Evolutionary conservation across 35 echinoderm and acorn worm species (phyloP).

Genomic region (Strongylocentrotus purpuratus): DNA sequence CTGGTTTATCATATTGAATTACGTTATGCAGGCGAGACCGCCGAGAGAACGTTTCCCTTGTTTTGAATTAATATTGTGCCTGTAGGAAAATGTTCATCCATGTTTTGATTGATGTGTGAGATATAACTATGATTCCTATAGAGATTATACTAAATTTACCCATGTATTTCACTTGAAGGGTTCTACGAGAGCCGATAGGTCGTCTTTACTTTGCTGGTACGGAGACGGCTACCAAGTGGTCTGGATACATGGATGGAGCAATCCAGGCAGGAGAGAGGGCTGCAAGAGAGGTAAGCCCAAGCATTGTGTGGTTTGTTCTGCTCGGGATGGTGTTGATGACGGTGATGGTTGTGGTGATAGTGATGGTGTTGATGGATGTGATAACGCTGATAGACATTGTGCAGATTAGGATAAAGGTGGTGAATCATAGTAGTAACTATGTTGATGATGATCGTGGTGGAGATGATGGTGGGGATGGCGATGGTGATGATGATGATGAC

Average conservation of each 20-base stretch:
- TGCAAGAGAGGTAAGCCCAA: conserved; percentile 53
- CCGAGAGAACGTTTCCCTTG: too few relatives aligned
- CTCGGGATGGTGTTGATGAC: neutral
- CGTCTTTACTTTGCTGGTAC: conserved; percentile 77
- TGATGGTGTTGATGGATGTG: neutral
- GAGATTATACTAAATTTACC: too few relatives aligned
- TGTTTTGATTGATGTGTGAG: too few relatives aligned
- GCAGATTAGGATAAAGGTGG: neutral
- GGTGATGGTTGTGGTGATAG: neutral
- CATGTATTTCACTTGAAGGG: conserved; percentile 47
- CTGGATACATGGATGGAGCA: conserved; percentile 82
- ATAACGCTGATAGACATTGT: neutral
- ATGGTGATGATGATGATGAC: neutral
- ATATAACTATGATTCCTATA: too few relatives aligned
- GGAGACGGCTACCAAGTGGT: conserved; percentile 69
- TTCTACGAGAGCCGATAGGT: conserved; percentile 63
- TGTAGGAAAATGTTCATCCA: too few relatives aligned
- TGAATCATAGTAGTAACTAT: neutral
- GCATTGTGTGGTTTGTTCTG: neutral
- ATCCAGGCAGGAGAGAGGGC: conserved; percentile 64
- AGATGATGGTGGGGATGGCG: neutral
- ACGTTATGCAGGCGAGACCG: too few relatives aligned
- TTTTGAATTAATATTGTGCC: too few relatives aligned
- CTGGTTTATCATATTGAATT: too few relatives aligned
- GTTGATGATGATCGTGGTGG: neutral